Evolutionary conservation across 2,797 vertebrate species (phyloP), one percentile per base, ranked within the genome.

Genomic region (Hippopotamyrus pictus): DNA sequence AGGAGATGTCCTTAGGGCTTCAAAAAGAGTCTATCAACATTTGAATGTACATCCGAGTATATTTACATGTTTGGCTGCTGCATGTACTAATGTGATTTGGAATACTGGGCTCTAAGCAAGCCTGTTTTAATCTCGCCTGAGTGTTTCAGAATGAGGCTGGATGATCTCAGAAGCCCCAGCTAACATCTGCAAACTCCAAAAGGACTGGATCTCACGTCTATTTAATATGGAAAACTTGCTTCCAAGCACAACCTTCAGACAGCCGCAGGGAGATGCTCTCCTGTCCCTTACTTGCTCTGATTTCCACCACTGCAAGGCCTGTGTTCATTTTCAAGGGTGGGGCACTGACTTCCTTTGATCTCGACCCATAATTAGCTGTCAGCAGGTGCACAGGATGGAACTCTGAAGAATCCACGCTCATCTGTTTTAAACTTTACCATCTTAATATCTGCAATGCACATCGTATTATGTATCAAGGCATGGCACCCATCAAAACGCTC

Each of bases 131-230:
- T 62, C 14, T 25, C 6, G 1, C n/a, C 25, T 53, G 51, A 59
- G 29, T 83, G 82, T 89, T 88, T 88, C 17, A 54, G 14, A 83
- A 33, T 9, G 14, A 54, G 19, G 8, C 25, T 44, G 50, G 44
- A n/a, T 59, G 33, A 22, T 57, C 48, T 83, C 33, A 37, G 19
- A 12, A 82, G 48, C 44, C 50, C 25, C 73, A 82, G 3, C 41
- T 14, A 57, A 88, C 69, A 88, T 88, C 51, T 88, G 46, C 73
- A 17, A 33, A 82, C 33, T 82, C 50, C 73, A 19, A 82, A 46
- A 53, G 50, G 33, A 88, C 11, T 37, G 62, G 88, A 33, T 25
- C 25, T 86, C 50, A 86, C 0, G 11, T 87, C 37, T 17, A 9
- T 54, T 87, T 87, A 59, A 59, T n/a, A 87, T 5, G 54, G 53